phyloP scores from a whole-genome alignment of 2,113 vertebrate species.

The Drymodes brunneopygia region DNA sequence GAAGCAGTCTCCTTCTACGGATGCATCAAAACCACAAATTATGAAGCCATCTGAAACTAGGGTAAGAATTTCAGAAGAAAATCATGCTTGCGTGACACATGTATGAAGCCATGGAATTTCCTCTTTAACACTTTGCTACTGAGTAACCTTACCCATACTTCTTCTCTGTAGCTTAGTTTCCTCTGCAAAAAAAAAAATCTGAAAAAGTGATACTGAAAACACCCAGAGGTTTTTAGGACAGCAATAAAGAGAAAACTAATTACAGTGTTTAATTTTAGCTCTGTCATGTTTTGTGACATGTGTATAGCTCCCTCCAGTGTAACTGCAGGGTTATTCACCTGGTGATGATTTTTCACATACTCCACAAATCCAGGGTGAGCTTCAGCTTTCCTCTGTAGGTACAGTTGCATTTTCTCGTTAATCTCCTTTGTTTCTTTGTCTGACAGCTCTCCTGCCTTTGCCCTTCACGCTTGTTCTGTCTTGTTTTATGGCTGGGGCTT shows the following conservation, averaged over 20 bases:
- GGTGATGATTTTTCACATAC: not conserved
- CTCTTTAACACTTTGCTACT: not conserved
- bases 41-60: constrained; percentile 67
- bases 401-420: not conserved
- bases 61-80: constrained; percentile 42
- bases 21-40: not conserved
- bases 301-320: not conserved
- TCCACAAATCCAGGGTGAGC: not conserved
- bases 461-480: not conserved
- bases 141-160: not conserved
- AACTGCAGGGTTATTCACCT: not conserved
- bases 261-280: not conserved
- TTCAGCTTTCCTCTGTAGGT: rapidly evolving
- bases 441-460: not conserved
- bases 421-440: not conserved
- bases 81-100: not conserved
- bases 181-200: not conserved
- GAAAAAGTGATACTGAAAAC: not conserved
- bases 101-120: not conserved
- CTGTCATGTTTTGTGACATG: not conserved
- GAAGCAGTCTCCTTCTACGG: not conserved
- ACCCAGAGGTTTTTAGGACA: not conserved
- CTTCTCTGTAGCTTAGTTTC: not conserved
- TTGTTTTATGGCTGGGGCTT: not conserved
- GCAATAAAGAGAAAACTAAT: not conserved